These are phyloP conservation scores for Sericinus montela DNA, from an alignment of 2,888 invertebrate species.

Conservation along the genomic window DNA sequence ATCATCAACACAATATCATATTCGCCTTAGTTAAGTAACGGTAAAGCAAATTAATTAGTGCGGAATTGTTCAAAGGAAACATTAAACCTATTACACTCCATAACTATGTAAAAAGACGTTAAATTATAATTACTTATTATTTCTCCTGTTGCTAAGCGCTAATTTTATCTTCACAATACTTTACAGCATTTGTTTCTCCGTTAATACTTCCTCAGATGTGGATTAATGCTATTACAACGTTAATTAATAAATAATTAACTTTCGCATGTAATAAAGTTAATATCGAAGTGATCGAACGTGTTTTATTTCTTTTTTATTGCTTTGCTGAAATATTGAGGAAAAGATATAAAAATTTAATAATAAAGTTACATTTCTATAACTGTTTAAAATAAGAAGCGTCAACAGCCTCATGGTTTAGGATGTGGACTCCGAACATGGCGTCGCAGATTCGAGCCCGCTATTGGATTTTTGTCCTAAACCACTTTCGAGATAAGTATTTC, in stretches of 20 bases:
- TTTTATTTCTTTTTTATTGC: no score
- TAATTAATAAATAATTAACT: neutral
- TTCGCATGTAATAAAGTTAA: neutral
- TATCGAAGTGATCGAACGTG: constrained; percentile 1
- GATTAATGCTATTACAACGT: constrained; percentile 12
- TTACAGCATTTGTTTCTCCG: neutral
- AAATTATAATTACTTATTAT: constrained; percentile 12
- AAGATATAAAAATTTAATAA: no score
- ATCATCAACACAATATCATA: no score
- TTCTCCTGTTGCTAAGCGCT: constrained; percentile 4
- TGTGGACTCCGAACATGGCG: no score
- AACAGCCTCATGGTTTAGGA: no score
- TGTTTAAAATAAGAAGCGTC: no score
- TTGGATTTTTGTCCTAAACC: no score
- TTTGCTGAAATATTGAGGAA: no score
- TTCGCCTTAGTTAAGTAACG: no score
- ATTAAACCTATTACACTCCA: neutral
- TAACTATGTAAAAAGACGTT: neutral
- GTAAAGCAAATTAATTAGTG: neutral
- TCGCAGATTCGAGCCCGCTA: no score
- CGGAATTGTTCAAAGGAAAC: neutral
- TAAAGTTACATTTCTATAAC: no score
- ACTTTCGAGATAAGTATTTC: no score
- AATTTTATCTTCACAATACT: constrained; percentile 5
- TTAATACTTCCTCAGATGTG: constrained; percentile 7